Conservation (phyloP, 2,888 invertebrate species). For the Sphaeridia pumilis region DNA sequence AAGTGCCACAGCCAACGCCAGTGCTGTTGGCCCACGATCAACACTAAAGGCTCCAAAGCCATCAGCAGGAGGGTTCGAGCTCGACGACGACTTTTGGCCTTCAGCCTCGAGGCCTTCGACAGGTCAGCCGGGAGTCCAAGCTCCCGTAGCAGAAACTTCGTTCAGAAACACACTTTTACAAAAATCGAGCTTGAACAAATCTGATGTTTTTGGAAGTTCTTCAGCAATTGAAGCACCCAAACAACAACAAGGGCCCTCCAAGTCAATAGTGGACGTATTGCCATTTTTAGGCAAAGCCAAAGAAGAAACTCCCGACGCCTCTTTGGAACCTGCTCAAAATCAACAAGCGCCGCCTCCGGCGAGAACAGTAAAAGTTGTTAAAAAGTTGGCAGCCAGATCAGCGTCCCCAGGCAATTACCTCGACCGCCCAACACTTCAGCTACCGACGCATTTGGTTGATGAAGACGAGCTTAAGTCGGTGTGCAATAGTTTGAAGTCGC, state of each 20-base stretch:
- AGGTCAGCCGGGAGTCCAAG: no score
- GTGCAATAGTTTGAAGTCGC: conserved; percentile 26
- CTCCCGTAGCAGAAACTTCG: conserved; percentile 4
- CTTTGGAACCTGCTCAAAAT: background rate
- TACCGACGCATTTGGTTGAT: conserved; percentile 31
- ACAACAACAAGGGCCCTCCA: background rate
- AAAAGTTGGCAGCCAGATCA: conserved; percentile 1
- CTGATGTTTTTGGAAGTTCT: background rate
- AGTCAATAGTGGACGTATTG: conserved; percentile 14
- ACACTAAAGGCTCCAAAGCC: no score
- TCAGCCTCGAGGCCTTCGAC: background rate
- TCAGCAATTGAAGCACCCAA: conserved; percentile 4
- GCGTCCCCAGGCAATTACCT: background rate
- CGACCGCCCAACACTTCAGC: conserved; percentile 18
- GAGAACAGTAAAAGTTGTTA: conserved; percentile 10
- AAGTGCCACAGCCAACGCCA: no score
- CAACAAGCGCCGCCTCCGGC: background rate
- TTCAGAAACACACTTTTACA: conserved; percentile 4
- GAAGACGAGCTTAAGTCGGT: conserved; percentile 34
- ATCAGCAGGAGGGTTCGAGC: conserved; percentile 7
- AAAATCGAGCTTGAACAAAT: background rate
- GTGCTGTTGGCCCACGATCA: no score
- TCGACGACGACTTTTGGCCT: conserved; percentile 17
- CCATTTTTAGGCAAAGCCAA: conserved; percentile 8
- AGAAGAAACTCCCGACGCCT: background rate